These are phyloP conservation scores for Natrix natrix DNA, from an alignment of 2,797 vertebrate species.

Conservation along the genomic window DNA sequence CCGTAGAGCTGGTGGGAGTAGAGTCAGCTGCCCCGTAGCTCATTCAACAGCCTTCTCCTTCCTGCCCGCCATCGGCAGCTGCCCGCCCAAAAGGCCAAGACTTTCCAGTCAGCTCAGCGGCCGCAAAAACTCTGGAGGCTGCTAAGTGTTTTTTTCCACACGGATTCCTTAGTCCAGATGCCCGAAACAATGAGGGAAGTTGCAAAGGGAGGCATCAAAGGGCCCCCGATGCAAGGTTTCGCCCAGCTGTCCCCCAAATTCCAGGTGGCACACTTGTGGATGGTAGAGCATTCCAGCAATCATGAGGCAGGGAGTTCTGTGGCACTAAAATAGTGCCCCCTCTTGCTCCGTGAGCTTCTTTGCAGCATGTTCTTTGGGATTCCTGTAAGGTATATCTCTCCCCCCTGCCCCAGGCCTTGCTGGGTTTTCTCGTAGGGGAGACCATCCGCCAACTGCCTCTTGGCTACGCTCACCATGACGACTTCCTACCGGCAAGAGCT, in stretches of 20 bases:
- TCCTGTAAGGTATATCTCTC: neutral
- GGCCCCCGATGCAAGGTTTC: neutral
- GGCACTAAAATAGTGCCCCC: neutral
- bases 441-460: neutral
- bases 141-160: neutral
- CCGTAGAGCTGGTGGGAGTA: neutral
- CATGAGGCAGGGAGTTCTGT: constrained; percentile 1
- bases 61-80: neutral
- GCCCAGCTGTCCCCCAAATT: neutral
- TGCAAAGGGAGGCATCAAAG: too few relatives aligned
- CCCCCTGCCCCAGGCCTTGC: constrained; percentile 13
- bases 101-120: neutral
- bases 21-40: neutral
- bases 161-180: too few relatives aligned
- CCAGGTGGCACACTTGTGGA: neutral
- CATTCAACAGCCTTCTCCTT: neutral
- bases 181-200: neutral
- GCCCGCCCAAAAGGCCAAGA: neutral
- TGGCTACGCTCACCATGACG: constrained; percentile 65
- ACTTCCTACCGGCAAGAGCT: constrained; percentile 73
- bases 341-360: neutral
- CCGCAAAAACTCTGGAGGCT: neutral
- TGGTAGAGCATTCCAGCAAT: neutral
- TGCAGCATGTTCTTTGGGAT: too few relatives aligned
- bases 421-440: constrained; percentile 51